Evolutionary conservation across 2,888 invertebrate species (phyloP), one percentile per base, ranked within the genome.

Genomic region (Apotomis capreana): DNA sequence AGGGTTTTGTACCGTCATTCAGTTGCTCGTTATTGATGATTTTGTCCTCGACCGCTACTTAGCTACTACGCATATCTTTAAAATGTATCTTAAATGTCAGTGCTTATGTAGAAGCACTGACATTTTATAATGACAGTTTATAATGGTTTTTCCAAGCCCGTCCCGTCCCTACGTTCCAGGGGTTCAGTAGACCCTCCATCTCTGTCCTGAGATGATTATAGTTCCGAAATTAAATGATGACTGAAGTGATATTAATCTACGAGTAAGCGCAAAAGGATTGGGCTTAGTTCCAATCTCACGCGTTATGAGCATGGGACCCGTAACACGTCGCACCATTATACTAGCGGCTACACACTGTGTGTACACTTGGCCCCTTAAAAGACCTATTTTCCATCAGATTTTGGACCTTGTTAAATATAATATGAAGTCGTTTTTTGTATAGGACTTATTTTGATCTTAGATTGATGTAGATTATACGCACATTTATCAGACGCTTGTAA

Each of bases 211-310:
- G 55, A 55, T 55, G 37, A 60, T 40, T 61, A 65, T 55, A 68
- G 63, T 72, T 62, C 37, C 15, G 12, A 68, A 59, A 51, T 69
- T 63, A 49, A 68, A 60, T 64, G 69, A 65, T 65, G 67, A 69
- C 61, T 65, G 57, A 54, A 73, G 72, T 78, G 77, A 78, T 76
- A 81, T 79, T 80, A 82, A 78, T 80, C 78, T 79, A 68, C 74
- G 75, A 77, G 78, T 84, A 81, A 85, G 81, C 82, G 83, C 85
- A 59, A 70, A 71, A 71, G 71, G 71, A 67, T 57, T 44, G 71
- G 71, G 67, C 68, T 58, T 51, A 51, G 81, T 81, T 81, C 81
- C 86, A 87, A 87, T 87, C 85, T 86, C 84, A 84, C 83, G 84
- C 85, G 80, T 80, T 84, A 83, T 87, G 84, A 86, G 83, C 87